A percentile compares a stretch with the other conserved stretches of the same genome.
Conservation (phyloP, 2,113 vertebrate genomes). For the Fulica atra region DNA sequence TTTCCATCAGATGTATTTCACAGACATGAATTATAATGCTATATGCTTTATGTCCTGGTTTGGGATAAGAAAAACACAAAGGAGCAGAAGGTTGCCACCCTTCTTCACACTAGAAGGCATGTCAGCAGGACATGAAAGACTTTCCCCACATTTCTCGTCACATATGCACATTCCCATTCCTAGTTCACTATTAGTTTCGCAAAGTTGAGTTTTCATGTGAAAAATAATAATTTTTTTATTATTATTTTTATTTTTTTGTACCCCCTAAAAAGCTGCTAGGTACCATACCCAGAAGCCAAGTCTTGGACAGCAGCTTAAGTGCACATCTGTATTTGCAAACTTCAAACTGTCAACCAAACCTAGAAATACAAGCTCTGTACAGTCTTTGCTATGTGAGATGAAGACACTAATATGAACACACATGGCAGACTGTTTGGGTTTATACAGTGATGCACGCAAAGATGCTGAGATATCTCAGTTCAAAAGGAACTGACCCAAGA, state of each 20-base stretch:
- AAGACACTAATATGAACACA: not conserved
- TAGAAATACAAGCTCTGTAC: not conserved
- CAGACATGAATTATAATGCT: not conserved
- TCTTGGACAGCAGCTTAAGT: not conserved
- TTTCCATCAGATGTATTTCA: not conserved
- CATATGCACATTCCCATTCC: not conserved
- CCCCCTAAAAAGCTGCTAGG: not conserved
- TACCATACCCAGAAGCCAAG: not conserved
- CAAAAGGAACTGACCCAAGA: not conserved
- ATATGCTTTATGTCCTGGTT: not conserved
- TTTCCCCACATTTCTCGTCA: not conserved
- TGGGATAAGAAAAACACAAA: not conserved
- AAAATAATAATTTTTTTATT: not conserved
- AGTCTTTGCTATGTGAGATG: not conserved
- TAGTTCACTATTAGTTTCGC: not conserved
- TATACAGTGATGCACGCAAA: not conserved
- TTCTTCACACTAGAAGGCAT: not conserved
- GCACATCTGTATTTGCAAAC: not conserved
- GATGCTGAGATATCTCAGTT: not conserved
- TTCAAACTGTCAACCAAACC: not conserved
- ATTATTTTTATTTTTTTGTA: too few relatives aligned
- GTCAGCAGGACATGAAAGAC: not conserved
- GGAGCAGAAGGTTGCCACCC: not conserved
- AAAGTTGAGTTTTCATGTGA: not conserved
- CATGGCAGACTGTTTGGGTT: not conserved